phyloP scores from a whole-genome alignment of 2,797 vertebrate genomes.

The Lemur catta region DNA sequence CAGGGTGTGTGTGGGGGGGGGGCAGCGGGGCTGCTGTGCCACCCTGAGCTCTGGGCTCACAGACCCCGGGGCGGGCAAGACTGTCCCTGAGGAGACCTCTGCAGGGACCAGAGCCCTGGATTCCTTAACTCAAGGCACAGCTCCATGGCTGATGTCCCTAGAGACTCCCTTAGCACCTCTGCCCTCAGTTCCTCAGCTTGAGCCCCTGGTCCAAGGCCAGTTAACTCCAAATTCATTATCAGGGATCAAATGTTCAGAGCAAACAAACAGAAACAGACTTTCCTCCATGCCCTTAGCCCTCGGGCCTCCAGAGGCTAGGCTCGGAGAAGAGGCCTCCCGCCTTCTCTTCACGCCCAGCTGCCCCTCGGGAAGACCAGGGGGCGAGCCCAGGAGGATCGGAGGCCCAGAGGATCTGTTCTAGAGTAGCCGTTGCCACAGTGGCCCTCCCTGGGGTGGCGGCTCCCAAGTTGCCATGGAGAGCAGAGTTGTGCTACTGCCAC shows the following conservation, averaged over 20 bases:
- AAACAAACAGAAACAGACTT: neutral
- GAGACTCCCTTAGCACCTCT: too few species aligned
- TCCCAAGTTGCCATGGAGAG: slow-evolving; percentile 44
- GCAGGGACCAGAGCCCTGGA: neutral
- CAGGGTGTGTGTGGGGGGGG: too few species aligned
- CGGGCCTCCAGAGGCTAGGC: neutral
- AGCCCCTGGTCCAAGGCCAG: neutral
- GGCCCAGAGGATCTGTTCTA: neutral
- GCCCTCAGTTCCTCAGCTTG: neutral
- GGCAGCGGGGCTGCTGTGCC: neutral
- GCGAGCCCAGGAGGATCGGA: neutral
- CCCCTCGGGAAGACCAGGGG: neutral
- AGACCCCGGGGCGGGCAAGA: neutral
- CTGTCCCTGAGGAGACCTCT: neutral
- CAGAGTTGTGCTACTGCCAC: neutral
- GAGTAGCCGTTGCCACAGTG: slow-evolving; percentile 39
- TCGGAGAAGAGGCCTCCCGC: neutral
- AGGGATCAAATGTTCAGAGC: neutral
- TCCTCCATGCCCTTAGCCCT: neutral
- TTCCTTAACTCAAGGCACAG: neutral
- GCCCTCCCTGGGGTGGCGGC: slow-evolving; percentile 19
- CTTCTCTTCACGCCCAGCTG: neutral
- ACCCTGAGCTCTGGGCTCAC: neutral
- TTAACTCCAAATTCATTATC: neutral
- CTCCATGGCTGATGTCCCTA: neutral